phyloP scores from a whole-genome alignment of 2,113 vertebrate species.

The Podarcis raffonei region DNA sequence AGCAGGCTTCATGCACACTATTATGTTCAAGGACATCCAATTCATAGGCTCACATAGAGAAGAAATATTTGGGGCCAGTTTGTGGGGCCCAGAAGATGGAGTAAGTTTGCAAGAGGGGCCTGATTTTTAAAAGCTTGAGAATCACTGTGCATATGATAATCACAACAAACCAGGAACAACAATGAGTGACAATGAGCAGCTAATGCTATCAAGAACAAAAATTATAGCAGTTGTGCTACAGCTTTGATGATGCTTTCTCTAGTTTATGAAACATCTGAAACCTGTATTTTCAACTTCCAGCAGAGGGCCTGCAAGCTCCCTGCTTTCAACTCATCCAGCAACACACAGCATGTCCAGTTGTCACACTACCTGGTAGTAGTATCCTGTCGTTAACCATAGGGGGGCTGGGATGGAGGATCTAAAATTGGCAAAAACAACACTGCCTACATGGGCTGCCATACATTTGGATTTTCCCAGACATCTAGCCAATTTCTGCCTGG shows the following conservation, averaged over 20 bases:
- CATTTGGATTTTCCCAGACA: too few relatives aligned
- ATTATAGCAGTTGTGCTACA: background rate
- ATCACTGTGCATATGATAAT: background rate
- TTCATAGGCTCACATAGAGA: background rate
- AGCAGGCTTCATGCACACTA: background rate
- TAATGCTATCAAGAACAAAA: background rate
- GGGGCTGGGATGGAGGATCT: background rate
- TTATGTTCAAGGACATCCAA: background rate
- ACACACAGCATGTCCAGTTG: background rate
- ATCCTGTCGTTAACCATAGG: background rate
- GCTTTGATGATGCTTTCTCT: background rate
- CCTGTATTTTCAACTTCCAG: background rate
- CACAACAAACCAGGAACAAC: background rate
- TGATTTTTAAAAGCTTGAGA: background rate
- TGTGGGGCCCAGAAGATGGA: background rate
- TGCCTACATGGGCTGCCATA: too few relatives aligned
- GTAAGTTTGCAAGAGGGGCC: background rate
- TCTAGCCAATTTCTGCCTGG: too few relatives aligned
- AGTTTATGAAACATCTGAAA: background rate
- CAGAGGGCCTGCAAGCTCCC: background rate
- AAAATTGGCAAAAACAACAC: background rate
- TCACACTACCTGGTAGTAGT: background rate
- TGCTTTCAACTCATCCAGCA: background rate
- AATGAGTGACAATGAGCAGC: background rate
- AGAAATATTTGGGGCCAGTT: background rate